These are phyloP conservation scores for Streptopelia turtur DNA, from an alignment of 2,797 vertebrate species.

Conservation along the genomic window DNA sequence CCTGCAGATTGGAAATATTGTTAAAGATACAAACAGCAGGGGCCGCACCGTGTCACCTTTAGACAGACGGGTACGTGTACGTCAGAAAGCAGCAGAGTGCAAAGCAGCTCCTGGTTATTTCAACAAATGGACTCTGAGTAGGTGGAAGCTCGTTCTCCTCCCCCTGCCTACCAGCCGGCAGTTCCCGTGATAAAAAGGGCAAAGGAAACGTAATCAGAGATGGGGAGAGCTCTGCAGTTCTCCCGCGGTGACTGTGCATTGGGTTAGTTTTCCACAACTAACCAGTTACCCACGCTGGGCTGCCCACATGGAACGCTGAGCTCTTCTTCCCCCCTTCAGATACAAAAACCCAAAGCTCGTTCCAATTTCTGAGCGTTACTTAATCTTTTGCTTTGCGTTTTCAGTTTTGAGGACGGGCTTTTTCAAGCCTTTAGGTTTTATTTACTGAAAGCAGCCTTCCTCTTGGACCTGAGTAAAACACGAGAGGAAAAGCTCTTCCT, in stretches of 20 bases:
- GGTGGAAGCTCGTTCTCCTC: not conserved
- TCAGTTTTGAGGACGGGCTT: not conserved
- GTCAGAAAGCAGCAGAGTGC: not conserved
- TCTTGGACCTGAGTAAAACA: conserved; percentile 19
- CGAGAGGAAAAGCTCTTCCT: not conserved
- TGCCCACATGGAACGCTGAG: not conserved
- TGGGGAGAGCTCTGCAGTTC: not conserved
- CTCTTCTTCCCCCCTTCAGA: not conserved
- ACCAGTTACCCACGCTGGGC: not conserved
- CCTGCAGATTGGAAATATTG: not conserved
- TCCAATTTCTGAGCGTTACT: not conserved
- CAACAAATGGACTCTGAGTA: not conserved
- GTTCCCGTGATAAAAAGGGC: not conserved
- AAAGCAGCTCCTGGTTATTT: not conserved
- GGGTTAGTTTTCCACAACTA: not conserved
- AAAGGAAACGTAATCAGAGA: not conserved
- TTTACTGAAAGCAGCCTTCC: not conserved
- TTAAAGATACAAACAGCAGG: not conserved
- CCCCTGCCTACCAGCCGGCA: not conserved
- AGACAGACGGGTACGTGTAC: fast-evolving
- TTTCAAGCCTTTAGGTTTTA: not conserved
- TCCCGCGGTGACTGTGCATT: not conserved
- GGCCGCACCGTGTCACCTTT: not conserved
- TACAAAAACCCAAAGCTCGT: not conserved
- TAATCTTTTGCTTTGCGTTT: not conserved